phyloP scores from a whole-genome alignment of 2,797 vertebrate genomes.

The Synaphobranchus kaupii region DNA sequence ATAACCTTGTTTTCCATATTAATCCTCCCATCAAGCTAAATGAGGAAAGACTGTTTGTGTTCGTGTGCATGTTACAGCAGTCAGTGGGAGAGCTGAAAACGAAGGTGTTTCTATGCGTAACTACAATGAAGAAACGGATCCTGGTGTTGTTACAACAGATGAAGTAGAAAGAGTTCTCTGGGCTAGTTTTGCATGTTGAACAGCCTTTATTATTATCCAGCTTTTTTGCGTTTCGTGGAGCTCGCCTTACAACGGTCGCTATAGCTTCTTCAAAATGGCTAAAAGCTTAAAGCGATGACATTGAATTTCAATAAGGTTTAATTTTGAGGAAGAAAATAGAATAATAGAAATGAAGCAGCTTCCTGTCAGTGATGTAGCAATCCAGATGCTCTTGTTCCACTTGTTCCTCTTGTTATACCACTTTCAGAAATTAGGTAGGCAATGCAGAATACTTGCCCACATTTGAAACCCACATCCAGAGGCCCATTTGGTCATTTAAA shows the following conservation, averaged over 20 bases:
- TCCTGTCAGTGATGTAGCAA: neutral
- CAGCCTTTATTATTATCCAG: too few species aligned
- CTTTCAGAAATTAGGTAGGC: neutral
- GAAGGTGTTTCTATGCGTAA: too few species aligned
- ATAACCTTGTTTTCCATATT: too few species aligned
- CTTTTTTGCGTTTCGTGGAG: neutral
- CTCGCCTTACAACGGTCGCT: neutral
- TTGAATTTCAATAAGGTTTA: neutral
- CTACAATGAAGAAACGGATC: too few species aligned
- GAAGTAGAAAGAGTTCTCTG: too few species aligned
- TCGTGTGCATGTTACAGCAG: too few species aligned
- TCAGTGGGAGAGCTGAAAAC: too few species aligned
- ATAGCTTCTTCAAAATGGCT: neutral
- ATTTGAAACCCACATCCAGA: neutral
- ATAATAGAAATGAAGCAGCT: neutral
- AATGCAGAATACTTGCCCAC: neutral
- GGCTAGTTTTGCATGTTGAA: too few species aligned
- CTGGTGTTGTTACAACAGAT: too few species aligned
- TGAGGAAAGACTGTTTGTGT: too few species aligned
- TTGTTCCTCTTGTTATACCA: too few species aligned
- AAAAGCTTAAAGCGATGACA: neutral
- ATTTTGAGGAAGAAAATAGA: neutral
- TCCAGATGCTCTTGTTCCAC: neutral
- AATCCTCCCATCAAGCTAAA: too few species aligned
- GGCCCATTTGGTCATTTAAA: neutral